Evolutionary conservation across 2,797 vertebrate genomes (phyloP), one percentile per base, ranked within the genome.

Genomic region (Acestrorhynchus altus): DNA sequence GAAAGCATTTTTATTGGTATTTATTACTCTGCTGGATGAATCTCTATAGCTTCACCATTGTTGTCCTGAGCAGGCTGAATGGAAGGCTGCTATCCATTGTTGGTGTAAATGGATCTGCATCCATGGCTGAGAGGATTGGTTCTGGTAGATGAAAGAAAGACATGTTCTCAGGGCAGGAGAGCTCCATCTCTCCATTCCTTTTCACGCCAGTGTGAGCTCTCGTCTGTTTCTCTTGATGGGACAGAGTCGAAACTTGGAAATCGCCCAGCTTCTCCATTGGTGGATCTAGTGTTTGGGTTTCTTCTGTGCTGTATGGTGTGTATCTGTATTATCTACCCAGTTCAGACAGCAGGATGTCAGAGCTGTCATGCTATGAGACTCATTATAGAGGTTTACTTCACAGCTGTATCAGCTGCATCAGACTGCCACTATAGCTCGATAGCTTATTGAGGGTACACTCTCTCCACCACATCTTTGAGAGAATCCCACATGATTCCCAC

Each of bases 1-100:
- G n/a, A n/a, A n/a, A 76, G 64, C 22, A 51, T 61, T 70, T 70
- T 76, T 81, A 80, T 80, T 80, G 61, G 78, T 77, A 80, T 83
- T 83, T 83, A 80, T 83, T 77, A 77, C 76, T 28, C 60, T 51
- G 75, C 67, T 49, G 65, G 63, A 59, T 74, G 74, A 76, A 46
- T 79, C 61, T 57, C 44, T 82, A 82, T 82, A 76, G 72, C 57
- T n/a, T 59, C 20, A 24, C 20, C 31, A 51, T 44, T 28, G 49
- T 64, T 73, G 71, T 81, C 65, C 56, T 65, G 77, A 51, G n/a
- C 69, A 46, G 76, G 71, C 66, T 79, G 54, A 83, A 79, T 73
- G 73, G 46, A 61, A 68, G 78, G 74, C 72, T 74, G 42, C 12
- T 22, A 28, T 51, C 56, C 74, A 12, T n/a, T 31, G 65, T 52